A percentile compares a stretch with the other conserved stretches of the same genome.
These are phyloP conservation scores for Leptopilina syphax DNA, from an alignment of 2,888 invertebrate species.

Conservation along the genomic window DNA sequence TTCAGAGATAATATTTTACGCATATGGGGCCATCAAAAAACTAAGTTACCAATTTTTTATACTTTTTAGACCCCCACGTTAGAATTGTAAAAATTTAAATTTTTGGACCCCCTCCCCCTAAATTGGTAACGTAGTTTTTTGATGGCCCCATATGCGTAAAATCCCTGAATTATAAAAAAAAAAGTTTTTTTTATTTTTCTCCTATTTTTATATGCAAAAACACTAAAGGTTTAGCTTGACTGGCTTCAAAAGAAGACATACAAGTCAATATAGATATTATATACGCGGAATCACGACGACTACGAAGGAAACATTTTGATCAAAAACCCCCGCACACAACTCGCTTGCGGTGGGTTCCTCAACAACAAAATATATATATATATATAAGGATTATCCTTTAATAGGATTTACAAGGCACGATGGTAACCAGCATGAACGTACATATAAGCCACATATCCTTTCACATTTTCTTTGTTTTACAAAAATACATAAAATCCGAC, in stretches of 20 bases:
- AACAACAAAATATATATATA: background rate
- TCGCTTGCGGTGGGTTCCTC: conserved; percentile 7
- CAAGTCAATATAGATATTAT: conserved; percentile 36
- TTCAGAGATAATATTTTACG: too few species aligned
- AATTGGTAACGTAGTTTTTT: too few species aligned
- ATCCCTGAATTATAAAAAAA: too few species aligned
- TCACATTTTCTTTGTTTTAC: too few species aligned
- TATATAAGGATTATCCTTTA: conserved; percentile 31
- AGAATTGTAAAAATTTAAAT: too few species aligned
- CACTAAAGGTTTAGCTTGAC: background rate
- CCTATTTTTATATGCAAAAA: conserved; percentile 9
- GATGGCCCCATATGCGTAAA: too few species aligned
- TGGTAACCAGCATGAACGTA: background rate
- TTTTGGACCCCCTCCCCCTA: too few species aligned
- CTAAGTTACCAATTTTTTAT: too few species aligned
- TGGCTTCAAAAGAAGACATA: conserved; percentile 29
- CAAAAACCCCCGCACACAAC: background rate
- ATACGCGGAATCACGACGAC: background rate
- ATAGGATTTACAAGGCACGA: conserved; percentile 11
- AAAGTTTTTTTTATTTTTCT: too few species aligned
- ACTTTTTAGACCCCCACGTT: too few species aligned
- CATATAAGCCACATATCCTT: background rate
- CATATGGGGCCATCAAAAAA: too few species aligned
- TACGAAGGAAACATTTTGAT: conserved; percentile 25
- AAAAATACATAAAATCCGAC: too few species aligned